A percentile compares a stretch with the other conserved stretches of the same genome.
These are phyloP conservation scores for Limnephilus marmoratus DNA, from an alignment of 2,888 invertebrate species.

Conservation along the genomic window DNA sequence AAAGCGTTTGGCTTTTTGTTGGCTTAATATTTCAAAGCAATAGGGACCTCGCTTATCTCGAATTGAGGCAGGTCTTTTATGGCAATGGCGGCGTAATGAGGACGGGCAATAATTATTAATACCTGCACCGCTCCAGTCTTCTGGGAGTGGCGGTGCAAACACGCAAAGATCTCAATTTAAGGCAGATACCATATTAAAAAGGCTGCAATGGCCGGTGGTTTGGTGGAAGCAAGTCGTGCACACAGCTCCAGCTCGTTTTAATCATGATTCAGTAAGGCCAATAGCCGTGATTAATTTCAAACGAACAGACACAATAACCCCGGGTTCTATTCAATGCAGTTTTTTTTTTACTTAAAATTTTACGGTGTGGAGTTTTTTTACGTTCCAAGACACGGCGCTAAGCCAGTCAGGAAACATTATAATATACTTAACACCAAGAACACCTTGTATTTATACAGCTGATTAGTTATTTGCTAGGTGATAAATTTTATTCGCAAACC, in stretches of 20 bases:
- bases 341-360: background rate
- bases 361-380: background rate
- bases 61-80: background rate
- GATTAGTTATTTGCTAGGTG: background rate
- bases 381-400: background rate
- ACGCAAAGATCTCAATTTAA: background rate
- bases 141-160: background rate
- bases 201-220: background rate
- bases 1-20: too few relatives aligned
- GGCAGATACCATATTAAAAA: background rate
- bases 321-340: background rate
- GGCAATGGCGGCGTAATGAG: background rate
- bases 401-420: background rate
- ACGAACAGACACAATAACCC: background rate
- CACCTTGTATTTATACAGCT: background rate
- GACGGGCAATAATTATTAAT: background rate
- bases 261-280: background rate
- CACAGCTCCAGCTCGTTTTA: background rate
- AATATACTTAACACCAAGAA: background rate
- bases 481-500: background rate
- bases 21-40: background rate
- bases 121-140: background rate
- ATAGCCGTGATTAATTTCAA: constrained; percentile 2
- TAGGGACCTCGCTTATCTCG: background rate
- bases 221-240: background rate